A percentile compares a stretch with the other conserved stretches of the same genome.
These are phyloP conservation scores for Suncus etruscus DNA, from an alignment of 2,113 vertebrate species.

Conservation along the genomic window DNA sequence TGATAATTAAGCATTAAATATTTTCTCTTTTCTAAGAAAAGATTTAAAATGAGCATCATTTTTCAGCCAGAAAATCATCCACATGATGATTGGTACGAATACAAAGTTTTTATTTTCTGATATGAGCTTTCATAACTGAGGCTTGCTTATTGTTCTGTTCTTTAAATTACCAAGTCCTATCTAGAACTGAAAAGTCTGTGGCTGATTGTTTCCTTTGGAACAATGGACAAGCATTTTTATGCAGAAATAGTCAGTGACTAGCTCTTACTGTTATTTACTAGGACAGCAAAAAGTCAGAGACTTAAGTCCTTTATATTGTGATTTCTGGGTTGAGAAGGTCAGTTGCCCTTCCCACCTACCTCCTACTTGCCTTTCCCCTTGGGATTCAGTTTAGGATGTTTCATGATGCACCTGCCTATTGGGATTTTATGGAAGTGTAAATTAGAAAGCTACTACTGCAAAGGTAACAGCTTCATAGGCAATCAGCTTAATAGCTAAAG, in stretches of 20 bases:
- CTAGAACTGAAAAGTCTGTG: neutral
- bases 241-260: neutral
- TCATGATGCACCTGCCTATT: conserved; percentile 4
- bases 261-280: neutral
- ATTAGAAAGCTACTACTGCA: conserved; percentile 34
- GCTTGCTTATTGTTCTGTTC: conserved; percentile 11
- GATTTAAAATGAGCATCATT: neutral
- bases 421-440: conserved; percentile 56
- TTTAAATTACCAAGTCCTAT: neutral
- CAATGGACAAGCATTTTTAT: neutral
- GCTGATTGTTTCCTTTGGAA: conserved; percentile 6
- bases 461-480: conserved; percentile 57
- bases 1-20: conserved; percentile 53
- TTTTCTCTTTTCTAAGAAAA: conserved; percentile 54
- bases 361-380: neutral
- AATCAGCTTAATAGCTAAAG: conserved; percentile 71
- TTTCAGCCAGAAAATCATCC: conserved; percentile 48
- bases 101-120: conserved; percentile 58
- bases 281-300: conserved; percentile 13
- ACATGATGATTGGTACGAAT: neutral
- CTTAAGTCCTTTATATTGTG: neutral
- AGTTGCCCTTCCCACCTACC: neutral
- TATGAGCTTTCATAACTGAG: neutral
- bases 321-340: conserved; percentile 33
- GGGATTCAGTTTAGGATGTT: neutral